phyloP scores from a whole-genome alignment of 2,113 vertebrate species.

The Hippocampus zosterae region DNA sequence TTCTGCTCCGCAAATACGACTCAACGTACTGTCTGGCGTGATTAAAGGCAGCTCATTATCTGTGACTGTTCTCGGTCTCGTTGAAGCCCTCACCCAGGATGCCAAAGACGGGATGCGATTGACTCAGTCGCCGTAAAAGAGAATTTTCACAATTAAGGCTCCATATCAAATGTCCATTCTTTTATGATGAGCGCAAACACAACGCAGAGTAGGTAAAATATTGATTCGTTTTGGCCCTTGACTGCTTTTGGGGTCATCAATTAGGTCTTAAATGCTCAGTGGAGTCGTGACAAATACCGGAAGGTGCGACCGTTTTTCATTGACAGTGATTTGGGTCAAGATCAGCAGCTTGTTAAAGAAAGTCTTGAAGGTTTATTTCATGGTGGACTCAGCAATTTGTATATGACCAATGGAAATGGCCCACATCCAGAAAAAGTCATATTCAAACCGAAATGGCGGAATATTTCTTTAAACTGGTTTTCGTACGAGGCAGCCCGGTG shows the following conservation, averaged over 20 bases:
- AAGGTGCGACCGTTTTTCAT: neutral
- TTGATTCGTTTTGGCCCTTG: neutral
- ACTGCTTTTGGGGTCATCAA: neutral
- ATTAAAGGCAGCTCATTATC: constrained; percentile 99
- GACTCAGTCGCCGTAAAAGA: constrained; percentile 36
- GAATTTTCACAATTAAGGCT: constrained; percentile 27
- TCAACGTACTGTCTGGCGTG: constrained; percentile 89
- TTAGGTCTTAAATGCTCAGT: neutral
- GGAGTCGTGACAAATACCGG: neutral
- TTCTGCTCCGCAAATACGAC: constrained; percentile 81
- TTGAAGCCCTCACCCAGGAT: constrained; percentile 60
- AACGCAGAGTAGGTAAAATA: neutral
- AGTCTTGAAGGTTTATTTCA: neutral
- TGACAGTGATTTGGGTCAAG: neutral
- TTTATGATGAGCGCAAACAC: neutral
- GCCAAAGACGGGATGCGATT: constrained; percentile 39
- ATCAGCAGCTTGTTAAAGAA: neutral
- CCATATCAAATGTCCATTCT: constrained; percentile 11
- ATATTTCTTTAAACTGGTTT: too few species aligned
- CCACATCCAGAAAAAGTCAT: too few species aligned
- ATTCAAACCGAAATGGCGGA: too few species aligned
- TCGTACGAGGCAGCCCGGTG: too few species aligned
- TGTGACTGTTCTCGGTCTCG: constrained; percentile 82
- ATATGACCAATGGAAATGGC: too few species aligned
- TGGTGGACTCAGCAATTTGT: neutral